Evolutionary conservation across 2,797 vertebrate genomes (phyloP).

Genomic region (Atherinosoma microstoma): DNA sequence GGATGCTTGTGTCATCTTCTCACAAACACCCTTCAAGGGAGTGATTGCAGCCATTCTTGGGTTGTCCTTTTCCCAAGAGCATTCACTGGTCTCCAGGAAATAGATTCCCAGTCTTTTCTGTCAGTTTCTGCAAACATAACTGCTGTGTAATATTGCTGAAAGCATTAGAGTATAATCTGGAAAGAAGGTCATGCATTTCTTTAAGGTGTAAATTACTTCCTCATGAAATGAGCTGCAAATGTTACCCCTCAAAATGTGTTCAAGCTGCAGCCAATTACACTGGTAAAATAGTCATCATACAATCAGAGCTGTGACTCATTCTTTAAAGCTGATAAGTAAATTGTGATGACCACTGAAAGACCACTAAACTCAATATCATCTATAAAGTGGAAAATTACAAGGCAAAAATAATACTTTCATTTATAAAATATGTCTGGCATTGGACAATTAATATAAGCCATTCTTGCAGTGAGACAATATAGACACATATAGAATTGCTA

Average conservation of each 20-base stretch:
- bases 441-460: conserved; percentile 13
- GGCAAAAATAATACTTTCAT: conserved; percentile 21
- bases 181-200: conserved; percentile 41
- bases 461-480: conserved; percentile 7
- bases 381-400: conserved; percentile 20
- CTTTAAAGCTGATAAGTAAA: conserved; percentile 51
- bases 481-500: neutral
- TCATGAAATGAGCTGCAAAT: conserved; percentile 39
- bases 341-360: conserved; percentile 31
- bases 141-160: conserved; percentile 42
- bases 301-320: conserved; percentile 44
- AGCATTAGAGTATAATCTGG: conserved; percentile 33
- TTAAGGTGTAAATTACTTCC: conserved; percentile 48
- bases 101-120: conserved; percentile 36
- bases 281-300: conserved; percentile 30
- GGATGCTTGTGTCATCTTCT: conserved; percentile 20
- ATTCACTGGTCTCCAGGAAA: conserved; percentile 41
- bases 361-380: conserved; percentile 20
- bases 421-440: conserved; percentile 21
- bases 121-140: conserved; percentile 36
- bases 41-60: conserved; percentile 43
- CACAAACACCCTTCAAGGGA: conserved; percentile 24
- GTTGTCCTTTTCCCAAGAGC: conserved; percentile 44
- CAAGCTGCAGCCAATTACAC: conserved; percentile 50
- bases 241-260: conserved; percentile 33